Conservation (phyloP, 2,113 vertebrate genomes). For the Myotis lucifugus region DNA sequence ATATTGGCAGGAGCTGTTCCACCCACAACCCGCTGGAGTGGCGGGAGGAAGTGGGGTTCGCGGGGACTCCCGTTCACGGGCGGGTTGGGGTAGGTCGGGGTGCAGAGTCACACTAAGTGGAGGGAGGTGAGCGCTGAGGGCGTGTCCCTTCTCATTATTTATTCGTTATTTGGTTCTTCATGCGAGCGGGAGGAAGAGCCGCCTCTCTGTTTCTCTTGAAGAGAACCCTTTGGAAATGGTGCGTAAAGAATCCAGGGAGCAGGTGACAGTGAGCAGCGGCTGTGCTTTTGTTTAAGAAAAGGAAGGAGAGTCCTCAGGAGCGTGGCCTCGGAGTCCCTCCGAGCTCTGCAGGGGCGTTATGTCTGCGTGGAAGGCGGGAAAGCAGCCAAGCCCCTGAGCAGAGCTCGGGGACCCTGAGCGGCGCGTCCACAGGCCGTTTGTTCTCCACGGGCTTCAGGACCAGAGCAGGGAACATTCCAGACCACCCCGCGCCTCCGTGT, state of each 20-base stretch:
- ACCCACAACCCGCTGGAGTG: not conserved
- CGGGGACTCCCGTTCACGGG: constrained; percentile 53
- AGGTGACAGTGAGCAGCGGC: constrained; percentile 43
- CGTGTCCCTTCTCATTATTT: constrained; percentile 58
- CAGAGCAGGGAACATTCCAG: constrained; percentile 56
- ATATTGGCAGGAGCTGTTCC: constrained; percentile 61
- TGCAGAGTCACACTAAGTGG: not conserved
- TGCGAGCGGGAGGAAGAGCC: constrained; percentile 48
- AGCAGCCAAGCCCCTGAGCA: constrained; percentile 61
- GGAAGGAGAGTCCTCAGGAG: constrained; percentile 63
- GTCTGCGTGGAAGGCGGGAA: not conserved
- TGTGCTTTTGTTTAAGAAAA: constrained; percentile 68
- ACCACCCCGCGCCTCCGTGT: constrained; percentile 54
- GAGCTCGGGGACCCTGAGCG: constrained; percentile 41
- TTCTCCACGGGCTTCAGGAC: constrained; percentile 67
- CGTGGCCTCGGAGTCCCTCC: constrained; percentile 10
- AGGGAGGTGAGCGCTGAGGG: not conserved
- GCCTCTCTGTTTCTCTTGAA: constrained; percentile 60
- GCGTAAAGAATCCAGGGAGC: constrained; percentile 51
- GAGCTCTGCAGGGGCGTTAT: no score
- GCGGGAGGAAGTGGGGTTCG: constrained; percentile 27
- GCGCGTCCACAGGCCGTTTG: constrained; percentile 73
- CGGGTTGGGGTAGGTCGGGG: not conserved
- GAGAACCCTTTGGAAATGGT: constrained; percentile 58
- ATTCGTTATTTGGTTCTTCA: constrained; percentile 63